phyloP scores from a whole-genome alignment of 2,888 invertebrate species.

The Stegana nigrithorax region DNA sequence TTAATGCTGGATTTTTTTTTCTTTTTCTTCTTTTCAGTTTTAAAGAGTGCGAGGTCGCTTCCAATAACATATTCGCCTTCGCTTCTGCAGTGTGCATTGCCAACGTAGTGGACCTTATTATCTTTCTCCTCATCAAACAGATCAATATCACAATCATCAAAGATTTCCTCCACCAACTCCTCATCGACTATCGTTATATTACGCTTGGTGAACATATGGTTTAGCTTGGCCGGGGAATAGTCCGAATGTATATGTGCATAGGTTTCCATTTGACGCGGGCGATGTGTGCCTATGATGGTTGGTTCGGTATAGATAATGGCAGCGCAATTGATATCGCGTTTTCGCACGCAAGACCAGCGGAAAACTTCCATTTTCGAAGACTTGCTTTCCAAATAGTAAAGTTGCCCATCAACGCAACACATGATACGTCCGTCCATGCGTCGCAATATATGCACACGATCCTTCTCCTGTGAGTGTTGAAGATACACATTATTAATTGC shows the following conservation, averaged over 20 bases:
- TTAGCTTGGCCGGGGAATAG: slow-evolving; percentile 46
- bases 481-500: too few species aligned
- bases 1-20: slow-evolving; percentile 36
- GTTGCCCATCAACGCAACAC: slow-evolving; percentile 59
- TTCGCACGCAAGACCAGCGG: slow-evolving; percentile 58
- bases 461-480: slow-evolving; percentile 51
- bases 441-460: slow-evolving; percentile 53
- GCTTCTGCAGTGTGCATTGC: too few species aligned
- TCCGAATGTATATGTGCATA: slow-evolving; percentile 51
- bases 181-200: slow-evolving; percentile 46
- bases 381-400: slow-evolving; percentile 58
- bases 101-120: too few species aligned
- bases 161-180: slow-evolving; percentile 44
- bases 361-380: slow-evolving; percentile 51
- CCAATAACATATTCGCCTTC: slow-evolving; percentile 52
- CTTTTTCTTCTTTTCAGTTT: too few species aligned
- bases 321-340: slow-evolving; percentile 54
- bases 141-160: slow-evolving; percentile 38
- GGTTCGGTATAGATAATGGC: slow-evolving; percentile 56
- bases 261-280: slow-evolving; percentile 43
- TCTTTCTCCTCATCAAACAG: slow-evolving; percentile 47
- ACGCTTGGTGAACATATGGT: slow-evolving; percentile 50
- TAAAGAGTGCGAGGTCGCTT: slow-evolving; percentile 53
- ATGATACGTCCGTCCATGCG: slow-evolving; percentile 59
- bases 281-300: slow-evolving; percentile 50